A percentile compares a stretch with the other conserved stretches of the same genome.
These are phyloP conservation scores for Crotalus horridus DNA, from an alignment of 2,113 vertebrate genomes.

Conservation along the genomic window DNA sequence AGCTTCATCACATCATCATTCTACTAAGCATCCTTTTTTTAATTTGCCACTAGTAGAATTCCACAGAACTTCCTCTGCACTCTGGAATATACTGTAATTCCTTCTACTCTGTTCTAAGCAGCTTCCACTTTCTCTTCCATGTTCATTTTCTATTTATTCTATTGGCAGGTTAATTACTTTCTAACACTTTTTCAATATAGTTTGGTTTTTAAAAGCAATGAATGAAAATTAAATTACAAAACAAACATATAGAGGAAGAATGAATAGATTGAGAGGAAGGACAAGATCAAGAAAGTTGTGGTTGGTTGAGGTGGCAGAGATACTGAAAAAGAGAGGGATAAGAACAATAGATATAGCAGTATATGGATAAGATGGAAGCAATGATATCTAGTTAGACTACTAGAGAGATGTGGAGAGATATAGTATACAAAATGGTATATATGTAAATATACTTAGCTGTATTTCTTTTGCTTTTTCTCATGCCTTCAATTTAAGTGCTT, in stretches of 20 bases:
- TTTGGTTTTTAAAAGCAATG: background rate
- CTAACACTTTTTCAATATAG: background rate
- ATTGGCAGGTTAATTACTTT: too few relatives aligned
- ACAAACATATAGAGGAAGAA: background rate
- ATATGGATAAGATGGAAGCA: background rate
- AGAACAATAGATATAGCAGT: background rate
- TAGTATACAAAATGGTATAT: background rate
- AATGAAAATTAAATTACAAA: background rate
- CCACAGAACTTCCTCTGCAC: too few relatives aligned
- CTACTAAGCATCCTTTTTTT: too few relatives aligned
- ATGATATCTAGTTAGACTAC: background rate
- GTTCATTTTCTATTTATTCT: too few relatives aligned
- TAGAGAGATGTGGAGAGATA: background rate
- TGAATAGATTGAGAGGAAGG: background rate
- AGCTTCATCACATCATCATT: too few relatives aligned
- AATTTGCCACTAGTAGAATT: too few relatives aligned
- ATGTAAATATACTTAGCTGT: background rate
- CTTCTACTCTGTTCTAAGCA: too few relatives aligned
- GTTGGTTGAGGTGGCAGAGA: background rate
- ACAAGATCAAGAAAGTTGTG: background rate
- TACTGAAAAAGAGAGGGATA: background rate
- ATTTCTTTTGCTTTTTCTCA: background rate
- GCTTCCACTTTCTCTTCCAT: too few relatives aligned
- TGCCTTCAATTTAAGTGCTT: background rate
- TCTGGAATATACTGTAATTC: too few relatives aligned